Evolutionary conservation across 1,140 invertebrate genomes (phyloP).

Genomic region (Drosophila ananassae): DNA sequence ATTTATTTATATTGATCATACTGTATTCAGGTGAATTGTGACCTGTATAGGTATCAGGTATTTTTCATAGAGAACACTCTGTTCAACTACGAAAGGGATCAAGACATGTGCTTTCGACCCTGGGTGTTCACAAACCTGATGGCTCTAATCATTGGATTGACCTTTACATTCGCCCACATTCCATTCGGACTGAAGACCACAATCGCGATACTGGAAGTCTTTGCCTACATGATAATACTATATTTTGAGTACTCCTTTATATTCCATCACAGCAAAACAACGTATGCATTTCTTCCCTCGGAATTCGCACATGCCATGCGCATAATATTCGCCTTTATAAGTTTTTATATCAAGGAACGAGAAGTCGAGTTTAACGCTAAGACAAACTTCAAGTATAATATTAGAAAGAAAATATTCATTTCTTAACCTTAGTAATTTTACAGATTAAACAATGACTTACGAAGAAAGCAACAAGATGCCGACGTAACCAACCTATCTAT

Average conservation of each 20-base stretch:
- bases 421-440: background rate
- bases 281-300: slow-evolving; percentile 87
- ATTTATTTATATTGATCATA: background rate
- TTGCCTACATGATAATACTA: slow-evolving; percentile 89
- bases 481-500: slow-evolving; percentile 91
- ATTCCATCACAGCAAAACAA: slow-evolving; percentile 86
- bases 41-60: slow-evolving; percentile 12
- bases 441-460: slow-evolving; percentile 86
- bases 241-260: slow-evolving; percentile 84
- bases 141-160: slow-evolving; percentile 90
- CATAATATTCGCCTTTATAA: slow-evolving; percentile 87
- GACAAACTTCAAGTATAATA: slow-evolving; percentile 86
- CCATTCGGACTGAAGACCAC: slow-evolving; percentile 92
- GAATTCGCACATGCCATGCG: slow-evolving; percentile 88
- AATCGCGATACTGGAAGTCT: slow-evolving; percentile 87
- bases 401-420: background rate
- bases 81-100: slow-evolving; percentile 42
- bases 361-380: slow-evolving; percentile 94
- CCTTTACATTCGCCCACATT: slow-evolving; percentile 93
- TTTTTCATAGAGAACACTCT: slow-evolving; percentile 47
- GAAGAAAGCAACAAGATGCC: slow-evolving; percentile 91
- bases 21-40: slow-evolving; percentile 30
- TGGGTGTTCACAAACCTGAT: slow-evolving; percentile 92
- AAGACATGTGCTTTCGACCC: slow-evolving; percentile 85
- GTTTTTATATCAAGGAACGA: slow-evolving; percentile 90